Conservation (phyloP, 2,888 invertebrate genomes). For the Drosophila quasianomalipes region DNA sequence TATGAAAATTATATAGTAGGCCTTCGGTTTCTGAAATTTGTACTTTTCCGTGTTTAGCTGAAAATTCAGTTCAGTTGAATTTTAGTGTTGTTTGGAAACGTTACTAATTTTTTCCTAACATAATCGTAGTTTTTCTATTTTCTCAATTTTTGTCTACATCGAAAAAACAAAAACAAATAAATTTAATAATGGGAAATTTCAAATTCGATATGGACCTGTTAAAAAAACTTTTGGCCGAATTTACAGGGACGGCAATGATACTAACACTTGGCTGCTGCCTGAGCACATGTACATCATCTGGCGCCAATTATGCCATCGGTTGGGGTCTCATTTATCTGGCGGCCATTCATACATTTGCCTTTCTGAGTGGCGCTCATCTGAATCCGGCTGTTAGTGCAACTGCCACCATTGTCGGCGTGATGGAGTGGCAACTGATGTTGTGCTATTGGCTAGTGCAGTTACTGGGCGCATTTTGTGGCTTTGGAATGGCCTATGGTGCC, state of each 20-base stretch:
- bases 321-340: constrained; percentile 47
- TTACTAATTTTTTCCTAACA: neutral
- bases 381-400: constrained; percentile 45
- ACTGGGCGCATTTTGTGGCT: constrained; percentile 28
- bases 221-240: constrained; percentile 29
- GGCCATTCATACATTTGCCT: constrained; percentile 29
- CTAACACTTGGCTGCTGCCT: constrained; percentile 35
- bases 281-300: neutral
- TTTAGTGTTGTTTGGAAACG: neutral
- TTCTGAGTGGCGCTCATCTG: constrained; percentile 48
- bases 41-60: neutral
- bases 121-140: neutral
- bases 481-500: constrained; percentile 4
- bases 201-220: constrained; percentile 19
- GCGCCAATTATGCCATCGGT: neutral
- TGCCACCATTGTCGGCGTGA: constrained; percentile 34
- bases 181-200: constrained; percentile 36
- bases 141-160: neutral
- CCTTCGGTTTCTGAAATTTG: neutral
- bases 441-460: constrained; percentile 41
- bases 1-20: neutral
- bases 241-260: constrained; percentile 37
- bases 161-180: neutral
- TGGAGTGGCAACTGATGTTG: constrained; percentile 45
- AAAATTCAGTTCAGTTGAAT: neutral